Percentiles rank a stretch among this genome's conserved stretches.
phyloP scores from a whole-genome alignment of 2,888 invertebrate genomes.

The Ormia ochracea region DNA sequence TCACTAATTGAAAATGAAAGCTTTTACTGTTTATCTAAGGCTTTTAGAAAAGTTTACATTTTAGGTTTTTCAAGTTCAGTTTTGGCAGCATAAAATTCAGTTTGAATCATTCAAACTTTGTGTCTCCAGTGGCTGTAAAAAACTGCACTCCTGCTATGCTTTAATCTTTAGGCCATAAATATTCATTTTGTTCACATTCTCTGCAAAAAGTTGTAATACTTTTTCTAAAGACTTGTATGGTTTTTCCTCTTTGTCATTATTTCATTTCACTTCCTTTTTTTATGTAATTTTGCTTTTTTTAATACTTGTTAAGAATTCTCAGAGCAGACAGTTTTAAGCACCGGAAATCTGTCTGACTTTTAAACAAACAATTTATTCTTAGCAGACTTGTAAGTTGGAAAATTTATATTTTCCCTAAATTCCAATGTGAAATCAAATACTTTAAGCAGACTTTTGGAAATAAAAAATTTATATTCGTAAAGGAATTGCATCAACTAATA shows the following conservation, averaged over 20 bases:
- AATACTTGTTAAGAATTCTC: conserved; percentile 26
- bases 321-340: conserved; percentile 58
- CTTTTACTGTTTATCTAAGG: no score
- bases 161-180: conserved; percentile 38
- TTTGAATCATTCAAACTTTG: conserved; percentile 15
- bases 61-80: no score
- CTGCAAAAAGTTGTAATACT: conserved; percentile 6
- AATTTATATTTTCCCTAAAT: background rate
- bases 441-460: background rate
- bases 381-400: background rate
- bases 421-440: background rate
- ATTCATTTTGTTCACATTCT: conserved; percentile 47
- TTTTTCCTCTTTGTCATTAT: background rate
- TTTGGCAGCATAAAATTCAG: conserved; percentile 43
- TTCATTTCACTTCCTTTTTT: no score
- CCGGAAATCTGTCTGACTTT: conserved; percentile 61
- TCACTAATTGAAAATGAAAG: no score
- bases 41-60: no score
- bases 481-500: background rate
- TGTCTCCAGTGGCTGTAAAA: background rate
- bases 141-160: background rate
- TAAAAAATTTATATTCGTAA: background rate
- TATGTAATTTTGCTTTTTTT: background rate
- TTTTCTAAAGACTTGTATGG: conserved; percentile 2
- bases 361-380: conserved; percentile 36